Percentiles rank a stretch among this genome's conserved stretches.
These are phyloP conservation scores for Pseudomugil gertrudae DNA, from an alignment of 2,797 vertebrate species.

Conservation along the genomic window DNA sequence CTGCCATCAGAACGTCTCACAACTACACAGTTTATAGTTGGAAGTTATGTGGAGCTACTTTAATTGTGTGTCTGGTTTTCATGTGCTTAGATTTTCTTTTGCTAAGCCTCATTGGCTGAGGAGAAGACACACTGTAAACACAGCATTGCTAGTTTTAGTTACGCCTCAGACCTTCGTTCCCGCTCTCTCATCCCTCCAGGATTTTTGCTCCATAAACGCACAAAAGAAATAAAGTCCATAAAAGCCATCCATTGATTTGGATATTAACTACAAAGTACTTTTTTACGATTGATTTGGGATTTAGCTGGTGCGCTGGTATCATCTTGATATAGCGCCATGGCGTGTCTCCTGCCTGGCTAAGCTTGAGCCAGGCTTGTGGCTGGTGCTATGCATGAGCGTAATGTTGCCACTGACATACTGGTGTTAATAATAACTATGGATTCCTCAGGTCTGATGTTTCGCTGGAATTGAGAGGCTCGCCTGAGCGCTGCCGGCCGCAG, in stretches of 20 bases:
- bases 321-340: constrained; percentile 17
- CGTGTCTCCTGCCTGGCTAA: constrained; percentile 33
- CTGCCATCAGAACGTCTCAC: too few species aligned
- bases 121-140: neutral
- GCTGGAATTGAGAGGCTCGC: constrained; percentile 41
- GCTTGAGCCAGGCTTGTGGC: constrained; percentile 48
- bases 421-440: constrained; percentile 72
- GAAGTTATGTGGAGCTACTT: too few species aligned
- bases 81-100: neutral
- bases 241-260: too few species aligned
- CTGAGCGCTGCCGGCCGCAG: constrained; percentile 48
- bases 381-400: constrained; percentile 38
- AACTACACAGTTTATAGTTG: too few species aligned
- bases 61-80: neutral
- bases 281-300: neutral
- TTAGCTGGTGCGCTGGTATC: neutral
- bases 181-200: neutral
- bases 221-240: too few species aligned
- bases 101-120: neutral
- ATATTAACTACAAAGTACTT: too few species aligned
- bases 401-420: constrained; percentile 45
- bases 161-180: neutral
- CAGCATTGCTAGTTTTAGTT: neutral
- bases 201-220: too few species aligned
- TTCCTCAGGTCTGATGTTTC: constrained; percentile 64